Percentiles rank a stretch among this genome's conserved stretches.
Conservation (phyloP, 2,113 vertebrate species). For the Notarius quadriscutis region DNA sequence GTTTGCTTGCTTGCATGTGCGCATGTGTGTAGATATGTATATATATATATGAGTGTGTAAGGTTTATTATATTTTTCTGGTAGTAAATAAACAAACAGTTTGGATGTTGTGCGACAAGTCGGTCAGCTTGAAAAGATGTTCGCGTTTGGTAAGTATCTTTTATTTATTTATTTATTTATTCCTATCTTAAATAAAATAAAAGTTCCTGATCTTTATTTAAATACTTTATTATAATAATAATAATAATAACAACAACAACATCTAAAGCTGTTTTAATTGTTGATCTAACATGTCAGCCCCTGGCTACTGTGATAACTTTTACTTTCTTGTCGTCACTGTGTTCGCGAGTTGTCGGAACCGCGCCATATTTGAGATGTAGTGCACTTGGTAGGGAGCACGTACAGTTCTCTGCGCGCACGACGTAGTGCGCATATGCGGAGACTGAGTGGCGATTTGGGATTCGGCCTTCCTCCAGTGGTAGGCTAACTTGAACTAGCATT, state of each 20-base stretch:
- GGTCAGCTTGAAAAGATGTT: neutral
- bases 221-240: too few relatives aligned
- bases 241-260: too few relatives aligned
- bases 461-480: neutral
- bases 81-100: neutral
- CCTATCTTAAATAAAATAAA: too few relatives aligned
- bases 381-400: conserved; percentile 1
- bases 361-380: neutral
- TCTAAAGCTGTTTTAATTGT: neutral
- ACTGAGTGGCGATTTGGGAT: neutral
- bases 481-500: neutral
- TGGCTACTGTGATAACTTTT: conserved; percentile 3
- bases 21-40: neutral
- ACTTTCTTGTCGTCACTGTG: neutral
- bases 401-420: neutral
- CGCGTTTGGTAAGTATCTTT: conserved; percentile 35
- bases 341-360: neutral
- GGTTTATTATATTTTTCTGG: too few relatives aligned
- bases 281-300: neutral
- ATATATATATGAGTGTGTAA: too few relatives aligned
- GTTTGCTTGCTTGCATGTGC: neutral
- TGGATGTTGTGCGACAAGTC: neutral
- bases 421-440: neutral
- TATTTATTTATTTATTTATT: neutral
- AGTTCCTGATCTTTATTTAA: too few relatives aligned